phyloP scores from a whole-genome alignment of 2,888 invertebrate species.

The Stomorhina lunata region DNA sequence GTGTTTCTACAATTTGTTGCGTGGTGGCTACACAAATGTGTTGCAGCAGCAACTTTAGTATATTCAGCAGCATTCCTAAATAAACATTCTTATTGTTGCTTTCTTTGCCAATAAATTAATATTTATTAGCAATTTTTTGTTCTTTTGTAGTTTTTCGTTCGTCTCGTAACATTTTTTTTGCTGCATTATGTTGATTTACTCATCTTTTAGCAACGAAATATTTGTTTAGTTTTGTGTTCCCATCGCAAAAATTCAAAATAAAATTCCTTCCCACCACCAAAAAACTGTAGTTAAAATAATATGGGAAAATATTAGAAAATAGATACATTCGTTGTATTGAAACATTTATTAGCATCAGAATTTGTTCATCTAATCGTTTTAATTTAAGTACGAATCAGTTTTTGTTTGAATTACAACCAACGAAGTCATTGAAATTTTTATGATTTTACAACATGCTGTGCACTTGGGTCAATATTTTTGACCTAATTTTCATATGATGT shows the following conservation, averaged over 20 bases:
- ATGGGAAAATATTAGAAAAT: conserved; percentile 18
- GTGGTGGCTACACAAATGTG: conserved; percentile 38
- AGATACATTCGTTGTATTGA: conserved; percentile 2
- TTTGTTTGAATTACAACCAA: conserved; percentile 43
- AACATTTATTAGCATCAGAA: conserved; percentile 50
- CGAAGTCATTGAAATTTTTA: conserved; percentile 52
- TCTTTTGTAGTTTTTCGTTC: not conserved
- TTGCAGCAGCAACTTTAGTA: no score
- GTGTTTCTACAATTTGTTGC: conserved; percentile 28
- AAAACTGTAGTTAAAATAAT: conserved; percentile 39
- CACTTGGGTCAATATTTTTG: conserved; percentile 30
- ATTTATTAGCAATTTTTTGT: conserved; percentile 7
- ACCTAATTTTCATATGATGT: not conserved
- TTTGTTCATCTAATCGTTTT: not conserved
- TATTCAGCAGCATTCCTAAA: conserved; percentile 33
- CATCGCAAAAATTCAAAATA: not conserved
- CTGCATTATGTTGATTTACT: conserved; percentile 16
- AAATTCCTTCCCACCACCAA: conserved; percentile 5
- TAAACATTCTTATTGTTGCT: conserved; percentile 22
- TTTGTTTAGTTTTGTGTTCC: not conserved
- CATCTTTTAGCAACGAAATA: conserved; percentile 10
- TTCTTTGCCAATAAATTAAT: conserved; percentile 30
- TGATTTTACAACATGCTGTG: conserved; percentile 41
- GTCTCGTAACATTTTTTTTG: conserved; percentile 12
- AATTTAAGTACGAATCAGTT: not conserved